These are phyloP conservation scores for Ctena decussata DNA, from an alignment of 2,888 invertebrate genomes.

Conservation along the genomic window DNA sequence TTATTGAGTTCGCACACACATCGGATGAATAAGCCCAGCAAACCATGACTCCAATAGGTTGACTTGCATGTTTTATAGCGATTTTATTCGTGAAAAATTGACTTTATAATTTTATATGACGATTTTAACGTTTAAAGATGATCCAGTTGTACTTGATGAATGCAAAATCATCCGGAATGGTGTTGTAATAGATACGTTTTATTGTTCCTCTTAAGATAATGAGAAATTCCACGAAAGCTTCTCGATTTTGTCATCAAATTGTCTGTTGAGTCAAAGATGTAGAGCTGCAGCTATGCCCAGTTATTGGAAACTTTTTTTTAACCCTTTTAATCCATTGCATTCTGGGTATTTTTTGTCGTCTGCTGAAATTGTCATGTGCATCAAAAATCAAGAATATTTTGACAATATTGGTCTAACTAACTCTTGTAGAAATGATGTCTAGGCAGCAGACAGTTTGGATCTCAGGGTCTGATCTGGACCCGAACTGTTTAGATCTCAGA, in stretches of 20 bases:
- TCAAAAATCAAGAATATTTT: too few species aligned
- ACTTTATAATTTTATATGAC: constrained; percentile 1
- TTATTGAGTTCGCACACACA: not conserved
- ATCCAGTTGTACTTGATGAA: not conserved
- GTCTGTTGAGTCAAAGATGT: too few species aligned
- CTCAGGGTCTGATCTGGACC: too few species aligned
- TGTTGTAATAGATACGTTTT: not conserved
- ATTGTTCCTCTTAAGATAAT: not conserved
- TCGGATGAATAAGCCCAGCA: not conserved
- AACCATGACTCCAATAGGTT: not conserved
- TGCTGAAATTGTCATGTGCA: too few species aligned
- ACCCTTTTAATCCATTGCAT: too few species aligned
- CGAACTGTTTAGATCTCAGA: too few species aligned
- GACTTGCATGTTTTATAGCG: not conserved
- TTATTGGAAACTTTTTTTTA: too few species aligned
- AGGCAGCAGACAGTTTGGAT: too few species aligned
- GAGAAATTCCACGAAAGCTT: not conserved
- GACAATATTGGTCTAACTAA: too few species aligned
- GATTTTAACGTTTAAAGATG: not conserved
- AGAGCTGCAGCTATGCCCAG: too few species aligned
- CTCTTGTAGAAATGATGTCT: too few species aligned
- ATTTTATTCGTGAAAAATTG: constrained; percentile 3
- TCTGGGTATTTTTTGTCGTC: too few species aligned
- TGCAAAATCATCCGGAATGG: not conserved
- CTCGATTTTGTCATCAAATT: not conserved